Percentiles rank a stretch among this genome's conserved stretches.
phyloP scores from a whole-genome alignment of 1,140 invertebrate genomes.

The Planococcus citri region DNA sequence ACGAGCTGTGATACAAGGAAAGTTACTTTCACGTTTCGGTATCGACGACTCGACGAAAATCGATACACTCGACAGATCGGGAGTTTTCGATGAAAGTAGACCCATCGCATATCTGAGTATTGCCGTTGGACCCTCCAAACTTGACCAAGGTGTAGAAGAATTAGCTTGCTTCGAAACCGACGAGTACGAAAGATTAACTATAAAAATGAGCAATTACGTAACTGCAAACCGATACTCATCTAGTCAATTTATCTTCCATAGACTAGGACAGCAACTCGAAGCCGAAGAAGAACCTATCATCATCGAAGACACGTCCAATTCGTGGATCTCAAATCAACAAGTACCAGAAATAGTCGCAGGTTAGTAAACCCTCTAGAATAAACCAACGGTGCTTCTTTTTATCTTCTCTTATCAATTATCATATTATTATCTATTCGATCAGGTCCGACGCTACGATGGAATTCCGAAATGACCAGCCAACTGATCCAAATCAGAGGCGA shows the following conservation, averaged over 20 bases:
- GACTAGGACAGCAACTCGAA: not conserved
- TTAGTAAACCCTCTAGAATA: not conserved
- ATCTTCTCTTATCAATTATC: no score
- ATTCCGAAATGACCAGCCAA: constrained; percentile 23
- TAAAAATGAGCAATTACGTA: no score
- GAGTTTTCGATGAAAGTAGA: constrained; percentile 15
- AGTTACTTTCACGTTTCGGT: constrained; percentile 22
- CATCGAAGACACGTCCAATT: not conserved
- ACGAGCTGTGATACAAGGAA: constrained; percentile 24
- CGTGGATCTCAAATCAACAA: not conserved
- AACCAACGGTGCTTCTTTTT: not conserved
- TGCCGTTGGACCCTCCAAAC: constrained; percentile 21
- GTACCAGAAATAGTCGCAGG: not conserved
- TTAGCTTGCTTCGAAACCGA: constrained; percentile 22
- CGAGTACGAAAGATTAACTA: not conserved
- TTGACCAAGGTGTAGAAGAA: constrained; percentile 25
- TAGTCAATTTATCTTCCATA: not conserved
- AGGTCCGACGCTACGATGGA: constrained; percentile 24
- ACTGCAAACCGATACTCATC: no score
- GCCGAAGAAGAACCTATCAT: not conserved
- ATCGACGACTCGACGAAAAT: constrained; percentile 18
- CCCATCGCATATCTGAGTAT: constrained; percentile 21
- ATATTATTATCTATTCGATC: not conserved
- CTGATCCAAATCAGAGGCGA: constrained; percentile 23
- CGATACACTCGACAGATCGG: constrained; percentile 18